A percentile compares a stretch with the other conserved stretches of the same genome.
These are phyloP conservation scores for Sarcophaga bullata DNA, from an alignment of 1,140 invertebrate genomes.

Conservation along the genomic window DNA sequence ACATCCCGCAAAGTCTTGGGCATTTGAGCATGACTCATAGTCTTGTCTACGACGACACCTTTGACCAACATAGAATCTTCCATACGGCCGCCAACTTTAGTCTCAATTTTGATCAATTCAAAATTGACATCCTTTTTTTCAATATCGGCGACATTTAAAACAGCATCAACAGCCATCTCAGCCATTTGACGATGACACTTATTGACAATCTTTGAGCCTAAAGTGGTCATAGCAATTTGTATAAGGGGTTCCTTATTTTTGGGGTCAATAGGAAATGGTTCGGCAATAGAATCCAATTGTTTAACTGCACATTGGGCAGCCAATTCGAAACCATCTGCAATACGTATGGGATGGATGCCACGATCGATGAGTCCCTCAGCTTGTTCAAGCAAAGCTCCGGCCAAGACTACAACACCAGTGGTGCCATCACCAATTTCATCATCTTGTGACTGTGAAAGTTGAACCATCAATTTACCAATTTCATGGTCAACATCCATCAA, in stretches of 20 bases:
- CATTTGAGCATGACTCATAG: conserved; percentile 99
- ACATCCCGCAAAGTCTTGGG: conserved; percentile 98
- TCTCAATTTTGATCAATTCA: conserved; percentile 98
- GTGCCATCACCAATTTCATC: conserved; percentile 99
- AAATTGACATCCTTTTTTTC: conserved; percentile 97
- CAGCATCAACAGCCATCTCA: conserved; percentile 96
- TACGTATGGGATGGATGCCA: conserved; percentile 98
- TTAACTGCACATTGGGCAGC: conserved; percentile 91
- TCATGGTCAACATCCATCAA: conserved; percentile 99
- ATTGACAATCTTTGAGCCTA: conserved; percentile 98
- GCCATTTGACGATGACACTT: conserved; percentile 97
- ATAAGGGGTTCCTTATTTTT: conserved; percentile 90
- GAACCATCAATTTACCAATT: conserved; percentile 98
- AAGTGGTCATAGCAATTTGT: conserved; percentile 96
- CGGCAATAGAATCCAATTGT: conserved; percentile 89
- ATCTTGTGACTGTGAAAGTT: conserved; percentile 98
- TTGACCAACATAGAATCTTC: conserved; percentile 97
- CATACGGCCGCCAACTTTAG: conserved; percentile 96
- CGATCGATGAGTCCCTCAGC: conserved; percentile 93
- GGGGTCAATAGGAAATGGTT: conserved; percentile 86
- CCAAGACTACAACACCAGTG: conserved; percentile 93
- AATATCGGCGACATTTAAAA: conserved; percentile 79
- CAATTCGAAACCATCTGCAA: conserved; percentile 98
- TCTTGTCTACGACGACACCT: conserved; percentile 98
- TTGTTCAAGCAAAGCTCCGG: conserved; percentile 93